Evolutionary conservation across 2,888 invertebrate genomes (phyloP).

Genomic region (Elaeidobius kamerunicus): DNA sequence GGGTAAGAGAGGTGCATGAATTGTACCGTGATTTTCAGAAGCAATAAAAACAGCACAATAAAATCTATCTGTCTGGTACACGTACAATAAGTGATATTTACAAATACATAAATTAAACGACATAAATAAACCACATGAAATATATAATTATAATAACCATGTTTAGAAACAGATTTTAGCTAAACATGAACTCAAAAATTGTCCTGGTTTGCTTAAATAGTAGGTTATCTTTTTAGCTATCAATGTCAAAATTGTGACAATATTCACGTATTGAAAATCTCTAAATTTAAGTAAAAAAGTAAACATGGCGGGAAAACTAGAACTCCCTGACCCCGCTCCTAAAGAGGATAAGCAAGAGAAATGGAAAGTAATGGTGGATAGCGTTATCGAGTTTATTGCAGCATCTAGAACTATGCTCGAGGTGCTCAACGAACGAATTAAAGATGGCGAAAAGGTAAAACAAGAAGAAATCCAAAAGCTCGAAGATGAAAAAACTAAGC

Average conservation of each 20-base stretch:
- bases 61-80: no score
- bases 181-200: no score
- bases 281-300: slow-evolving; percentile 8
- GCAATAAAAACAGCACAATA: no score
- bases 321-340: neutral
- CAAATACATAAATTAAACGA: no score
- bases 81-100: no score
- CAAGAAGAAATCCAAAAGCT: slow-evolving; percentile 13
- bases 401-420: slow-evolving; percentile 29
- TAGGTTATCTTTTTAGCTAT: no score
- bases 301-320: slow-evolving; percentile 2
- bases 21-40: no score
- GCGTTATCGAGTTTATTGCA: slow-evolving; percentile 30
- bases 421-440: slow-evolving; percentile 21
- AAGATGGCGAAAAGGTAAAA: slow-evolving; percentile 7
- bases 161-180: no score
- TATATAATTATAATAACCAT: no score
- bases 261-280: neutral
- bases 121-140: no score
- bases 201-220: neutral
- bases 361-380: slow-evolving; percentile 31
- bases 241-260: neutral
- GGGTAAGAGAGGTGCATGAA: no score
- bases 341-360: slow-evolving; percentile 19
- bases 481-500: slow-evolving; percentile 12